phyloP scores from a whole-genome alignment of 2,113 vertebrate species.

The Nothobranchius kuhntae region DNA sequence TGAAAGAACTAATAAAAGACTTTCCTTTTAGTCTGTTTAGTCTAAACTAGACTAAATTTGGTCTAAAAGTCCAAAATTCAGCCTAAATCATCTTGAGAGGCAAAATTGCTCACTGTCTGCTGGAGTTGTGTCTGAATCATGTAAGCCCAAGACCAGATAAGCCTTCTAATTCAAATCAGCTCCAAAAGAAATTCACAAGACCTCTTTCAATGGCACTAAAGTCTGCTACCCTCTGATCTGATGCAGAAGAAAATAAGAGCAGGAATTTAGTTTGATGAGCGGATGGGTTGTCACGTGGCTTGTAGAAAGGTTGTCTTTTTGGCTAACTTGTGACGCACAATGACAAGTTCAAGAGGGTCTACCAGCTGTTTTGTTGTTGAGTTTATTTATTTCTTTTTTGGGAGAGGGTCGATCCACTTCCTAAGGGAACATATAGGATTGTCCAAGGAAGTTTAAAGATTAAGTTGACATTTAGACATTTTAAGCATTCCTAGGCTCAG shows the following conservation, averaged over 20 bases:
- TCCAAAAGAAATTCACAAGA: conserved; percentile 18
- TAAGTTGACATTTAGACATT: no score
- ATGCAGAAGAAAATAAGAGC: conserved; percentile 30
- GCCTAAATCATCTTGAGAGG: no score
- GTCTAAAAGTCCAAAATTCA: no score
- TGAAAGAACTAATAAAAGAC: no score
- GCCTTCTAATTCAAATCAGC: conserved; percentile 1
- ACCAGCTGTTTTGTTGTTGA: conserved; percentile 57
- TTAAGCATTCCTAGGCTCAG: not conserved
- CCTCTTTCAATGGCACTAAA: conserved; percentile 3
- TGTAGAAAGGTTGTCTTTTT: conserved; percentile 56
- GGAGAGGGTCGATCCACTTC: conserved; percentile 20
- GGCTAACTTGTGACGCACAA: conserved; percentile 58
- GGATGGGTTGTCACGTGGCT: conserved; percentile 65
- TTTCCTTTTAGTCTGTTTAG: no score
- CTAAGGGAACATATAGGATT: conserved; percentile 56
- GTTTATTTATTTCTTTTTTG: not conserved
- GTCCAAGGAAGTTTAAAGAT: conserved; percentile 35
- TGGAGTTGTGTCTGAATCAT: not conserved
- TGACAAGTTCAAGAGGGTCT: conserved; percentile 67
- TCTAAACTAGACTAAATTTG: no score
- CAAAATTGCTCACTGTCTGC: no score
- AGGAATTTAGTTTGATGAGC: conserved; percentile 51
- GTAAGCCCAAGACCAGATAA: conserved; percentile 2
- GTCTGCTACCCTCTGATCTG: not conserved